A percentile compares a stretch with the other conserved stretches of the same genome.
phyloP scores from a whole-genome alignment of 2,113 vertebrate species.

The Myiagra hebetior region DNA sequence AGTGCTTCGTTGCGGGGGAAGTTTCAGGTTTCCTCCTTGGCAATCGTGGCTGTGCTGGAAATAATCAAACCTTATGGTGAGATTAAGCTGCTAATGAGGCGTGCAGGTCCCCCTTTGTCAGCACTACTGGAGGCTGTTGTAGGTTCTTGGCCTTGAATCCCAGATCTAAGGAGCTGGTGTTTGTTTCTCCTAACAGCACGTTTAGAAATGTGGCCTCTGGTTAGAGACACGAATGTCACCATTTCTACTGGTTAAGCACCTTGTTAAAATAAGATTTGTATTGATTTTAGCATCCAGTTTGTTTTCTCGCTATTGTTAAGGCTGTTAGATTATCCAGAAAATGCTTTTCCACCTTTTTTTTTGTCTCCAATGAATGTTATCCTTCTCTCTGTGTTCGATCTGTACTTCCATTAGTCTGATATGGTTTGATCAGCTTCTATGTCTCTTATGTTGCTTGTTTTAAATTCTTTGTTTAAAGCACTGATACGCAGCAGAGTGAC shows the following conservation, averaged over 20 bases:
- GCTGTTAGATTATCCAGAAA: background rate
- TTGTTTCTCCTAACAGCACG: background rate
- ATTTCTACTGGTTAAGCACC: background rate
- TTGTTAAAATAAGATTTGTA: background rate
- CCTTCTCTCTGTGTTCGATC: background rate
- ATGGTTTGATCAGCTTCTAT: background rate
- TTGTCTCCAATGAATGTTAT: background rate
- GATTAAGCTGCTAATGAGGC: conserved; percentile 55
- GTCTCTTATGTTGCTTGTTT: background rate
- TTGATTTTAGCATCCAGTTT: background rate
- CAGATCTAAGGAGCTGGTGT: background rate
- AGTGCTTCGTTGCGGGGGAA: background rate
- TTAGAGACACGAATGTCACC: background rate
- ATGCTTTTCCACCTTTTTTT: background rate
- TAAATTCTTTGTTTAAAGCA: background rate
- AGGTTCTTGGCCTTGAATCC: conserved; percentile 15
- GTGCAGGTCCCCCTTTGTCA: conserved; percentile 17
- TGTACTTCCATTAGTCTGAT: background rate
- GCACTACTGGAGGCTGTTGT: background rate
- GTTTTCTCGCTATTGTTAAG: background rate
- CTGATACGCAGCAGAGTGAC: background rate
- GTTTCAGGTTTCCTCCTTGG: background rate
- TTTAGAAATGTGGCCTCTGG: background rate
- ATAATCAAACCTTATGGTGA: conserved; percentile 24
- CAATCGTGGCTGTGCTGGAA: rapidly evolving